Conservation (phyloP, 2,797 vertebrate genomes). For the Pantherophis alleghaniensis region DNA sequence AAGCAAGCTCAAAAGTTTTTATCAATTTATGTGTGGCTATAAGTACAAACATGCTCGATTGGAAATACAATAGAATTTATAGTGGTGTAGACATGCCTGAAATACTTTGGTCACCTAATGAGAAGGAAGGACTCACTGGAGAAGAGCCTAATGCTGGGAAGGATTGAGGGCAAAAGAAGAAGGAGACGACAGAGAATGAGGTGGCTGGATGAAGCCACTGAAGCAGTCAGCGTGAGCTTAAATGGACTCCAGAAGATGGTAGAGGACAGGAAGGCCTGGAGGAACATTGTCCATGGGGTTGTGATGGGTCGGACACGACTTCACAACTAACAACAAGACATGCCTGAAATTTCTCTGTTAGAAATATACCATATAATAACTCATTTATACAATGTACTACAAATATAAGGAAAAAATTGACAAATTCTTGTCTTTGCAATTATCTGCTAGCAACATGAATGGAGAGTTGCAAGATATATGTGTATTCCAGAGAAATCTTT, state of each 20-base stretch:
- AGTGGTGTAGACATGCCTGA: neutral
- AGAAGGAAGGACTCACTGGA: too few relatives aligned
- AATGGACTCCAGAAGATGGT: too few relatives aligned
- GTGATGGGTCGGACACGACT: too few relatives aligned
- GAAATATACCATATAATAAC: neutral
- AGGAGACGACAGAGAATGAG: too few relatives aligned
- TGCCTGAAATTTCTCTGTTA: neutral
- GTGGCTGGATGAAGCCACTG: too few relatives aligned
- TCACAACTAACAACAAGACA: neutral
- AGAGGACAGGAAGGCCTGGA: too few relatives aligned
- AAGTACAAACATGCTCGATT: neutral
- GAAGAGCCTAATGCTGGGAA: too few relatives aligned
- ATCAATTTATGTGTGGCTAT: neutral
- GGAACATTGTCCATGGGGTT: too few relatives aligned
- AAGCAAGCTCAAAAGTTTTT: neutral
- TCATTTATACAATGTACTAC: neutral
- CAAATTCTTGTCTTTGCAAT: neutral
- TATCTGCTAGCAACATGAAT: neutral
- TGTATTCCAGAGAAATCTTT: neutral
- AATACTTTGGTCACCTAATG: neutral
- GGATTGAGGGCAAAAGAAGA: too few relatives aligned
- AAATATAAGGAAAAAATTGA: neutral
- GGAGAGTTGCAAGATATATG: neutral
- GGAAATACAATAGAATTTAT: neutral
- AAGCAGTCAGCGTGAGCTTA: too few relatives aligned